Evolutionary conservation across 2,888 invertebrate species (phyloP), one percentile per base, ranked within the genome.

Genomic region (Idaea straminata): DNA sequence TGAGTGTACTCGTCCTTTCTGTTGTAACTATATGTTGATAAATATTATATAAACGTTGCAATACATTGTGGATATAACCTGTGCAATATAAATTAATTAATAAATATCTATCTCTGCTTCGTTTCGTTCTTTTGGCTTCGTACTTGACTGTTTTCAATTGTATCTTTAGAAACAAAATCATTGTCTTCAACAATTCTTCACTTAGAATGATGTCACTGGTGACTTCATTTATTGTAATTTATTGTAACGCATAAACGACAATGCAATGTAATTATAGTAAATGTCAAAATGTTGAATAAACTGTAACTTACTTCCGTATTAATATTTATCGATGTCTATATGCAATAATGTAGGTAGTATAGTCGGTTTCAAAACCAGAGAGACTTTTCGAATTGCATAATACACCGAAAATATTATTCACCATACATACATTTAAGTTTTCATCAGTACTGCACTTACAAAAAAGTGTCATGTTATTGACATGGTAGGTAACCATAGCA

Each of bases 1-100:
- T 76, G 77, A 79, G 74, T 79, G 89, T 89, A 86, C 88, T 89
- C 89, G 89, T 89, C 87, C 78, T 78, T 72, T 62, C 70, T 59
- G 67, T 69, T 66, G 63, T 64, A 47, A 36, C 36, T 47, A 47
- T 10, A 15, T 34, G 59, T 59, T 59, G 59, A 34, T 59, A 34
- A 25, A 16, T 16, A 59, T 25, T 59, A 59, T 59, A 34, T 16
- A 25, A 59, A 34, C 16, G 34, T 59, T 59, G 59, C 59, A 25
- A 59, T 59, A 64, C n/a, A 62, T 61, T 64, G 60, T 61, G 59
- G 25, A 38, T 15, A 36, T 5, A 57, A 64, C 35, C 5, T 57
- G 57, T 47, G 10, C 5, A 47, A 5, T 36, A 10, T 47, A 13
- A 47, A 47, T 7, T 47, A 13, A 10, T 6, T 4, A 47, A 10